phyloP scores from a whole-genome alignment of 2,888 invertebrate species.

The Dermolepida albohirtum region DNA sequence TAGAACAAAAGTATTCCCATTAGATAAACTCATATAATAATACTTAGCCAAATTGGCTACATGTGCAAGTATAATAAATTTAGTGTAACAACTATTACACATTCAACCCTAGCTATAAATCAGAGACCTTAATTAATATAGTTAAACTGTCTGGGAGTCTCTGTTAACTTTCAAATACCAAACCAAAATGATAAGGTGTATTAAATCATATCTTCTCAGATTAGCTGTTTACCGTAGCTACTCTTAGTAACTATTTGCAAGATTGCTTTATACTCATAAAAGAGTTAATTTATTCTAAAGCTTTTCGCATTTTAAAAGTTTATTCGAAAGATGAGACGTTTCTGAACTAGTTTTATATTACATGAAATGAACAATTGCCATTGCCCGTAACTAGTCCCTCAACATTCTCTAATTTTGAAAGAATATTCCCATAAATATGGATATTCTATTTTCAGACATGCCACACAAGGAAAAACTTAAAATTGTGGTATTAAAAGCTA shows the following conservation, averaged over 20 bases:
- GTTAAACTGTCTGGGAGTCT: constrained; percentile 28
- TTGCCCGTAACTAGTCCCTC: too few species aligned
- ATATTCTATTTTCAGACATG: too few species aligned
- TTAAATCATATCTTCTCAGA: constrained; percentile 17
- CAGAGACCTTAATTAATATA: constrained; percentile 33
- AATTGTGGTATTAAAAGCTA: too few species aligned
- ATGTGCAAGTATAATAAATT: constrained; percentile 32
- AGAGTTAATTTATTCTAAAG: too few species aligned
- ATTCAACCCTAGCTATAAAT: constrained; percentile 29
- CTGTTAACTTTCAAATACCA: constrained; percentile 33
- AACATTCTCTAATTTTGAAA: too few species aligned
- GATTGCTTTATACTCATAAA: too few species aligned
- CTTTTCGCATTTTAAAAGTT: too few species aligned
- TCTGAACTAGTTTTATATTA: too few species aligned
- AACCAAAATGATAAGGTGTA: constrained; percentile 31
- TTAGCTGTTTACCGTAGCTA: constrained; percentile 6
- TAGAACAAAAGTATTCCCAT: constrained; percentile 3
- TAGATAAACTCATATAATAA: constrained; percentile 23
- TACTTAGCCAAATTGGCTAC: constrained; percentile 30
- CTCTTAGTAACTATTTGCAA: not conserved
- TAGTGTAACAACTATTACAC: constrained; percentile 29
- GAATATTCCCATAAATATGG: too few species aligned
- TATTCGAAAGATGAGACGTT: too few species aligned
- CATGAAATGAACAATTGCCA: too few species aligned
- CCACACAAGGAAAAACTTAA: too few species aligned